These are phyloP conservation scores for Tinea pellionella DNA, from an alignment of 2,888 invertebrate species.

Conservation along the genomic window DNA sequence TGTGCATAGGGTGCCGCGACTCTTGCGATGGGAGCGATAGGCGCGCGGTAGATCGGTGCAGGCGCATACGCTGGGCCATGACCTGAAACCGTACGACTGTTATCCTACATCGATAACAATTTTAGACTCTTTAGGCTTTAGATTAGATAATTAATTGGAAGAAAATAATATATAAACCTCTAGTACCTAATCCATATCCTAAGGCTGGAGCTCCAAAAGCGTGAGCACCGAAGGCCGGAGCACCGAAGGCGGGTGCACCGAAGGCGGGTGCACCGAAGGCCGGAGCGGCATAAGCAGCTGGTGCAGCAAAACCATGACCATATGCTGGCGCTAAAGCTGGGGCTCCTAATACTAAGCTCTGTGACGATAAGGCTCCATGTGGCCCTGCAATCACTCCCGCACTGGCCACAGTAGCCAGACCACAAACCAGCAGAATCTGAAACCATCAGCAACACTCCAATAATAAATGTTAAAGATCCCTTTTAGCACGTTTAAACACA, in stretches of 20 bases:
- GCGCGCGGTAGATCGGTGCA: conserved; percentile 38
- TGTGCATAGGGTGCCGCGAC: conserved; percentile 46
- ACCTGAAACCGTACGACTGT: conserved; percentile 30
- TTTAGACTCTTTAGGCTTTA: too few relatives aligned
- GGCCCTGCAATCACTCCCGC: conserved; percentile 58
- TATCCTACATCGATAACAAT: background rate
- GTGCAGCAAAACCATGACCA: conserved; percentile 37
- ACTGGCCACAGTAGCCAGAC: conserved; percentile 48
- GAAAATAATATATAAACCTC: too few relatives aligned
- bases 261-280: conserved; percentile 25
- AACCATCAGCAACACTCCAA: background rate
- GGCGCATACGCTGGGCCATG: conserved; percentile 51
- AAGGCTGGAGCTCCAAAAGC: conserved; percentile 27
- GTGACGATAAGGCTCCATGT: conserved; percentile 53
- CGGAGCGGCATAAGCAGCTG: conserved; percentile 31
- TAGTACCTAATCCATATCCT: conserved; percentile 32
- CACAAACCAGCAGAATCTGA: conserved; percentile 41
- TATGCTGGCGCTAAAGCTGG: conserved; percentile 24
- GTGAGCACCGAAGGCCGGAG: conserved; percentile 28
- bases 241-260: conserved; percentile 39
- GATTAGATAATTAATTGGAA: too few relatives aligned
- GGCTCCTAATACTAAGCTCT: conserved; percentile 53
- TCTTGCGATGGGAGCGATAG: conserved; percentile 26
- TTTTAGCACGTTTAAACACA: background rate
- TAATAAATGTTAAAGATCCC: background rate